These are phyloP conservation scores for Sinosuthora webbiana DNA, from an alignment of 2,113 vertebrate genomes.

Conservation along the genomic window DNA sequence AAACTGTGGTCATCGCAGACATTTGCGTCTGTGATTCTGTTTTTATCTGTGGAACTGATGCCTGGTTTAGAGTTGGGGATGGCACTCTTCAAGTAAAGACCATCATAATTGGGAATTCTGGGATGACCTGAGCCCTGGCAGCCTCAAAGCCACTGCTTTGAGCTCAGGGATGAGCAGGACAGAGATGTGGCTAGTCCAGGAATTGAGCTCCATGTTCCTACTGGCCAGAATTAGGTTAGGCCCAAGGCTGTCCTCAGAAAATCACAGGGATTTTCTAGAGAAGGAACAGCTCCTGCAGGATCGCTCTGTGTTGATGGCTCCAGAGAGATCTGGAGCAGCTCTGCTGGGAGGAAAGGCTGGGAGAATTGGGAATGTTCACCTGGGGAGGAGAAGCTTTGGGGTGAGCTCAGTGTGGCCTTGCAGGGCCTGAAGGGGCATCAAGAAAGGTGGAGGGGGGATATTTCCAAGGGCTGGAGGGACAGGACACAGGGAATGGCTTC, in stretches of 20 bases:
- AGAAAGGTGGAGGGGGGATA: fast-evolving
- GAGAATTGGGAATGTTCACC: not conserved
- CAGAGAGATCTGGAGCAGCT: not conserved
- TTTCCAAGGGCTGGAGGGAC: fast-evolving
- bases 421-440: not conserved
- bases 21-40: not conserved
- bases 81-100: not conserved
- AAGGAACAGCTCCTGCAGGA: not conserved
- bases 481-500: not conserved
- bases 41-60: not conserved
- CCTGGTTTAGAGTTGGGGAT: not conserved
- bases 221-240: not conserved
- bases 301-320: not conserved
- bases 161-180: not conserved
- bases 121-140: not conserved
- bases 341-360: not conserved
- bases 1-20: not conserved
- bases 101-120: not conserved
- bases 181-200: not conserved
- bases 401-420: fast-evolving
- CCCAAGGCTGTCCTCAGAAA: not conserved
- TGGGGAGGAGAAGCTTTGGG: not conserved
- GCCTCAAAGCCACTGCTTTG: not conserved
- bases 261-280: not conserved
- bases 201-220: fast-evolving